These are phyloP conservation scores for Erinaceus europaeus DNA, from an alignment of 2,113 vertebrate species.

Conservation along the genomic window DNA sequence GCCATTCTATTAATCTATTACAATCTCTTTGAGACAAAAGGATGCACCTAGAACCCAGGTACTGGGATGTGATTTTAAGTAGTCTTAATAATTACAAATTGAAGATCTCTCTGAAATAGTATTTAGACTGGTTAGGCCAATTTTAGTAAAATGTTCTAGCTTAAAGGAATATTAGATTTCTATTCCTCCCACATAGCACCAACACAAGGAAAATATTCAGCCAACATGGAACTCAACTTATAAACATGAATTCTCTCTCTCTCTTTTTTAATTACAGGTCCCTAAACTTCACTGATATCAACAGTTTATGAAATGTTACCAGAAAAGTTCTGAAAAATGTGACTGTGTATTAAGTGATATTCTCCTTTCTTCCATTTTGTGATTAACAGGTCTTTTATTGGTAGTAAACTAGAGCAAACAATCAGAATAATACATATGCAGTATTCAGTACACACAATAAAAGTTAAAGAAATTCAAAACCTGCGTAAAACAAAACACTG, in stretches of 20 bases:
- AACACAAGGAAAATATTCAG: conserved; percentile 4
- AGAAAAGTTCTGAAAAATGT: conserved; percentile 47
- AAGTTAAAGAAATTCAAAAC: conserved; percentile 84
- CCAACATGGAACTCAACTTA: too few species aligned
- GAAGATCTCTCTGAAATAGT: neutral
- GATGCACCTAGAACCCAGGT: neutral
- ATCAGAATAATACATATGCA: conserved; percentile 86
- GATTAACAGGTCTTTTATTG: conserved; percentile 86
- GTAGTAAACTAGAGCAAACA: conserved; percentile 87
- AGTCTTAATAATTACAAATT: neutral
- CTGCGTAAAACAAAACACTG: conserved; percentile 79
- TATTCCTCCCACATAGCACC: conserved; percentile 1
- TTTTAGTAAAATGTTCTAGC: conserved; percentile 20
- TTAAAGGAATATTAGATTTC: conserved; percentile 14
- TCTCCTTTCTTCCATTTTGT: conserved; percentile 79
- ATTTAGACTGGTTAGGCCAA: neutral
- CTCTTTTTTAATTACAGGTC: conserved; percentile 19
- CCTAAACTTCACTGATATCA: neutral
- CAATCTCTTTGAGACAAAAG: conserved; percentile 11
- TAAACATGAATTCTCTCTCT: too few species aligned
- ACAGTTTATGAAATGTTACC: conserved; percentile 39
- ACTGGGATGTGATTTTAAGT: neutral
- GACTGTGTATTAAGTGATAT: conserved; percentile 77
- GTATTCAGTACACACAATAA: conserved; percentile 85
- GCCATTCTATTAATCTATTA: conserved; percentile 12